Evolutionary conservation across 1,140 invertebrate genomes (phyloP), one percentile per base, ranked within the genome.

Genomic region (Scaptodrosophila lebanonensis): DNA sequence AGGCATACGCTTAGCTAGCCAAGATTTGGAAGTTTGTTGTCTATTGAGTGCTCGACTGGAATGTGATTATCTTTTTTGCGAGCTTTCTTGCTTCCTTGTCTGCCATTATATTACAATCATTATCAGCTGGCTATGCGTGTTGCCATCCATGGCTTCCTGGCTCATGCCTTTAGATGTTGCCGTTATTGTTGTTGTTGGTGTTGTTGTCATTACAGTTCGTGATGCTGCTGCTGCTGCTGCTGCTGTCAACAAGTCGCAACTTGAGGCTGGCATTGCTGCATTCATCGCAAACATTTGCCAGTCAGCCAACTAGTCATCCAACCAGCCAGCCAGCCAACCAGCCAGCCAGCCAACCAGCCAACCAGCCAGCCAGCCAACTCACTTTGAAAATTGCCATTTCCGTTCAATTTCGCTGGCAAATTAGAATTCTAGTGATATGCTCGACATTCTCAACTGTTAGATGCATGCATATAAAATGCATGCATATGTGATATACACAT

Each of bases 381-480:
- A 79, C 75, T 79, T 79, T 82, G 75, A 79, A 79, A 79, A 82
- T 82, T 82, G 76, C 66, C 76, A 82, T 82, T 82, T 82, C 75
- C 75, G 76, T 82, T 82, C 76, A 82, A 82, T 82, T 82, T 82
- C 75, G 66, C 76, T 82, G 66, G 70, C 76, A 83, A 82, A 82
- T 82, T 75, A 75, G 75, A 82, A 82, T 82, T 82, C 69, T 75
- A 79, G 75, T 82, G 75, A 79, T 79, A 82, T 44, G 75, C 75
- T 75, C 60, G 45, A 47, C 63, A 57, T 59, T 61, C 68, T 62
- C 39, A n/a, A n/a, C n/a, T n/a, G n/a, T n/a, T n/a, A n/a, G n/a
- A n/a, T n/a, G n/a, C 72, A 72, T 77, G 72, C 72, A 77, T 77
- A 65, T 65, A 38, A 60, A 72, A 77, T 73, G 68, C 60, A 57